Base-by-base conservation (phyloP, 2,113 vertebrate species). In the Cyphomyrus plagiostoma region DNA sequence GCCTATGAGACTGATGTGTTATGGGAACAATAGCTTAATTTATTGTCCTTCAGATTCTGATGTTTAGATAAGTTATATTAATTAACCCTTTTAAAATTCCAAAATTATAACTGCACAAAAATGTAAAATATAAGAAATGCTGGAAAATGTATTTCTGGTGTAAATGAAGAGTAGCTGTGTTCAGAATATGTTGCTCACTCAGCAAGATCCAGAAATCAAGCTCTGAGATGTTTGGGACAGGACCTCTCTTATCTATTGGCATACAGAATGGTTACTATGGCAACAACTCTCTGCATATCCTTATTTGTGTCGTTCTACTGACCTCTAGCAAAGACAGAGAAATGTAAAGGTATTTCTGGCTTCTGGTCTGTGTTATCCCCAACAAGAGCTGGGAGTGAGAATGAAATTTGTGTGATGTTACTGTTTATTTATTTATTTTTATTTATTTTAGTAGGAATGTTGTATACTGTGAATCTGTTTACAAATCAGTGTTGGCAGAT, bases 401-500 rank as follows among this genome's bases (percentile, higher is more conserved):
- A 30, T 77, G 35, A 77, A 35, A 39, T 6, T 39, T 77, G 39
- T 62, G 39, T 46, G 53, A 66, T 19, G 4, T 39, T 66, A 19
- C 42, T 66, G 11, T 35, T 15, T 35, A 15, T 53, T 58, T 62
- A 10, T 62, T 56, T 49, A n/a, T 88, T 88, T 66, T 26, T 17
- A 5, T n/a, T 56, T 85, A 15, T 89, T 58, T 89, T 21, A 45
- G 10, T 17, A 58, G 42, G 3, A 56, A 3, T 56, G 50, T 19
- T 2, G 39, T 11, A 23, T 21, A 42, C 35, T 46, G 49, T 26
- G 23, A 35, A 42, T 89, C 39, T 88, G 52, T 89, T 56, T 45
- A 89, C 39, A 39, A 89, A 58, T 62, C 15, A 89, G 30, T 56
- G 74, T 83, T 21, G 39, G 77, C 45, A 88, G n/a, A 50, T 49